These are phyloP conservation scores for Chinchilla lanigera DNA, from an alignment of 2,113 vertebrate species.

Conservation along the genomic window DNA sequence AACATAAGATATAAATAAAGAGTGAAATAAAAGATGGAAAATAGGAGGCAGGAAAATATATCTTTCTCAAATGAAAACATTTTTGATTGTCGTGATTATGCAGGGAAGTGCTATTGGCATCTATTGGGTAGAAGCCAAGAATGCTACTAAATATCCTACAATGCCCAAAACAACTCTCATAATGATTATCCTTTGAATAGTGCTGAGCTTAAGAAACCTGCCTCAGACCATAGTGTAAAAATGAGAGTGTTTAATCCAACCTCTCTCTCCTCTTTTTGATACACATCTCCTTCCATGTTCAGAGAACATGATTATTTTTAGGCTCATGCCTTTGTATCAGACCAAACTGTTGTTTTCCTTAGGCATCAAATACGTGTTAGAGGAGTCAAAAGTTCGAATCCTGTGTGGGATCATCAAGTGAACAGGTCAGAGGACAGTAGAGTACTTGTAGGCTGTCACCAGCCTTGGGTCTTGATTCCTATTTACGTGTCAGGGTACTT, in stretches of 20 bases:
- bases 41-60: neutral
- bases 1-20: neutral
- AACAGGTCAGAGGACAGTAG: neutral
- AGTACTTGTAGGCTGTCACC: neutral
- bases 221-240: neutral
- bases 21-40: neutral
- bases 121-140: neutral
- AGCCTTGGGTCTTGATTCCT: neutral
- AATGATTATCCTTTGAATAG: neutral
- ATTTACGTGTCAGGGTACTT: neutral
- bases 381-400: neutral
- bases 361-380: neutral
- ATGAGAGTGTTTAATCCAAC: accelerated
- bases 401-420: neutral
- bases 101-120: neutral
- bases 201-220: neutral
- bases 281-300: too few relatives aligned
- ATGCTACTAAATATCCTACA: neutral
- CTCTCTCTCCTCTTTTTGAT: neutral
- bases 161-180: neutral
- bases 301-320: neutral
- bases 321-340: neutral
- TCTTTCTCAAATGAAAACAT: neutral
- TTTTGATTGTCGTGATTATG: neutral
- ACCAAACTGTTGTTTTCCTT: neutral